A percentile compares a stretch with the other conserved stretches of the same genome.
phyloP scores from a whole-genome alignment of 2,797 vertebrate species.

The Erethizon dorsatum region DNA sequence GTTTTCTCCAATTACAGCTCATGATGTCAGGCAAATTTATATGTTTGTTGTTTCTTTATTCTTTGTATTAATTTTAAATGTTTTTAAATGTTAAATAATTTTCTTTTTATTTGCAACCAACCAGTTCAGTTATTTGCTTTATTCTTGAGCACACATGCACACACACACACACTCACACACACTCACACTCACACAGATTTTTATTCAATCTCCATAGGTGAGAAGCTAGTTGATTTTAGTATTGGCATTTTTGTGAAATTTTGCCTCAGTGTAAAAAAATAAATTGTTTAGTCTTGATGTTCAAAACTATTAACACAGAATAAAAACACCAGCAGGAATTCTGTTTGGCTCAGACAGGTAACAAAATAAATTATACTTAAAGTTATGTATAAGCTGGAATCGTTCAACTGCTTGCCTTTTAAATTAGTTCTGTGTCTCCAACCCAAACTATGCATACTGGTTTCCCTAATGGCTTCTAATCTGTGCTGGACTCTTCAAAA shows the following conservation, averaged over 20 bases:
- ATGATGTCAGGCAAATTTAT: not conserved
- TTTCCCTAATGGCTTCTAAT: conserved; percentile 10
- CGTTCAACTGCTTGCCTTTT: conserved; percentile 52
- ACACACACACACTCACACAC: not conserved
- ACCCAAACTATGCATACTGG: not conserved
- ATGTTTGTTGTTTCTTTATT: not conserved
- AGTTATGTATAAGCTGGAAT: conserved; percentile 51
- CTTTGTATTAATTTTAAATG: conserved; percentile 49
- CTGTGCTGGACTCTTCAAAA: not conserved
- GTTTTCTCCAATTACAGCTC: not conserved
- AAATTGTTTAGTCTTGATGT: conserved; percentile 57
- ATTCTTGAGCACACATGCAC: not conserved
- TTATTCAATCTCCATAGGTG: not conserved
- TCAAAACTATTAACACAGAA: conserved; percentile 66
- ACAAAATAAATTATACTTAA: conserved; percentile 70
- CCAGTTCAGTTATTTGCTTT: not conserved
- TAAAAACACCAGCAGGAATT: conserved; percentile 63
- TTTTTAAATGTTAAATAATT: not conserved
- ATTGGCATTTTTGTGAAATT: conserved; percentile 60
- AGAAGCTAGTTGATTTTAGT: conserved; percentile 47
- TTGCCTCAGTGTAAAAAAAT: conserved; percentile 56
- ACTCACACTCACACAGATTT: not conserved
- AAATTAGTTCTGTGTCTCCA: conserved; percentile 37
- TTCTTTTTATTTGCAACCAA: not conserved
- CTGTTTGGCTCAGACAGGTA: conserved; percentile 29